Evolutionary conservation across 2,797 vertebrate genomes (phyloP), one percentile per base, ranked within the genome.

Genomic region (Carcharodon carcharias): DNA sequence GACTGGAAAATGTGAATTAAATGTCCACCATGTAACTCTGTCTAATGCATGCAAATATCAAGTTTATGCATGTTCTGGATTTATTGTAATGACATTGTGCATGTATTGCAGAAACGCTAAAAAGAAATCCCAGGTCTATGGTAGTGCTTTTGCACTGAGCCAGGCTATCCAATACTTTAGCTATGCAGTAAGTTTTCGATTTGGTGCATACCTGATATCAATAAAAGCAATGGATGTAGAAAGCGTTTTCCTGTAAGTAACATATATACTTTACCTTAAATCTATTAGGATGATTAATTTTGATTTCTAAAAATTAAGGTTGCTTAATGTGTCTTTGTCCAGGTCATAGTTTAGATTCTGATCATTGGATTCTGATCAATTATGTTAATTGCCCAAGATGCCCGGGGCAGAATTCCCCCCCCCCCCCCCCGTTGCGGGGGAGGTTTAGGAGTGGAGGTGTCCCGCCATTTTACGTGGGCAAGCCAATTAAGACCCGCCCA

Each of bases 221-320:
- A 82, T 95, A 96, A 96, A 97, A 96, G 96, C 96, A 96, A 97
- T 97, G 97, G 97, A 97, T 96, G 63, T 97, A 71, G 97, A 97
- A 67, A 96, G 96, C 96, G 96, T 97, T 97, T 97, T 98, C 96
- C 96, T 95, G 96, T 97, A 97, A 97, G 97, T 97, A 96, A 61
- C 96, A 94, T 96, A 96, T 63, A 35, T 63, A 35, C 35, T 92
- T 14, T n/a, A 5, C 31, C 91, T 65, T 89, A 31, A 28, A 14
- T 89, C 50, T 56, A 1, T 58, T 58, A 58, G 87, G 87, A 12
- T 14, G 58, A 50, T 80, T 80, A 80, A 21, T 26, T 28, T 56
- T 56, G 28, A 56, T 56, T 58, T 89, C 12, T 12, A 77, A 77
- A 2, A 89, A 50, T 85, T 85, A 45, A 50, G 35, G 35, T 85